Conservation (phyloP, 2,113 vertebrate species). For the Menidia beryllina region DNA sequence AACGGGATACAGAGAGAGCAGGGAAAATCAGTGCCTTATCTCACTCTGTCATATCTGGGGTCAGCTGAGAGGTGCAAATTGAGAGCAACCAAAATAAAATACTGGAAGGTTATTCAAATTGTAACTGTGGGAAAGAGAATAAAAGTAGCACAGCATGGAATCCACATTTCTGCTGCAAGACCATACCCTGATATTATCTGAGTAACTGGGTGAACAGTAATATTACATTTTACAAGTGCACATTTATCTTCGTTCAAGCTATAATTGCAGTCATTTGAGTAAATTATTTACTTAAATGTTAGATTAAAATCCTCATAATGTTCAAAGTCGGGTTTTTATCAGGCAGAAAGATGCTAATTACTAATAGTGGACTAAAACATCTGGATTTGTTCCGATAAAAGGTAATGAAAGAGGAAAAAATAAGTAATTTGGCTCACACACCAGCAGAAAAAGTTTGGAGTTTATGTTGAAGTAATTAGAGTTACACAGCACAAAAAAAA, state of each 20-base stretch:
- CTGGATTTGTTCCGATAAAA: constrained; percentile 9
- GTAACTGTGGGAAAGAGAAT: not conserved
- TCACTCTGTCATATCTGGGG: not conserved
- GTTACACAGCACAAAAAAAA: not conserved
- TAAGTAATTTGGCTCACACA: not conserved
- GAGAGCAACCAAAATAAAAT: not conserved
- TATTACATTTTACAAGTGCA: constrained; percentile 40
- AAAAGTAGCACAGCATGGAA: not conserved
- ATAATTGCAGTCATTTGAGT: constrained; percentile 55
- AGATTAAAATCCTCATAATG: constrained; percentile 44
- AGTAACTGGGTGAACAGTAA: not conserved
- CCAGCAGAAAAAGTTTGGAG: not conserved
- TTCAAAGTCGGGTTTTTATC: constrained; percentile 73
- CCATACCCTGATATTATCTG: not conserved
- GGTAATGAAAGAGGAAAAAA: not conserved
- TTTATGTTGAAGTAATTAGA: constrained; percentile 4
- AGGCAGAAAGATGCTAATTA: constrained; percentile 38
- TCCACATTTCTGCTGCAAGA: not conserved
- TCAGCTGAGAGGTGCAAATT: not conserved
- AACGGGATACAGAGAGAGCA: constrained; percentile 9
- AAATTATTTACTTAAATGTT: constrained; percentile 69
- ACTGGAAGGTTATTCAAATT: not conserved
- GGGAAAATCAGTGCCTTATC: constrained; percentile 12
- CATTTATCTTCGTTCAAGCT: constrained; percentile 49
- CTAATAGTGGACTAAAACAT: constrained; percentile 9